A percentile compares a stretch with the other conserved stretches of the same genome.
Conservation (phyloP, 2,113 vertebrate species). For the Embiotoca jacksoni region DNA sequence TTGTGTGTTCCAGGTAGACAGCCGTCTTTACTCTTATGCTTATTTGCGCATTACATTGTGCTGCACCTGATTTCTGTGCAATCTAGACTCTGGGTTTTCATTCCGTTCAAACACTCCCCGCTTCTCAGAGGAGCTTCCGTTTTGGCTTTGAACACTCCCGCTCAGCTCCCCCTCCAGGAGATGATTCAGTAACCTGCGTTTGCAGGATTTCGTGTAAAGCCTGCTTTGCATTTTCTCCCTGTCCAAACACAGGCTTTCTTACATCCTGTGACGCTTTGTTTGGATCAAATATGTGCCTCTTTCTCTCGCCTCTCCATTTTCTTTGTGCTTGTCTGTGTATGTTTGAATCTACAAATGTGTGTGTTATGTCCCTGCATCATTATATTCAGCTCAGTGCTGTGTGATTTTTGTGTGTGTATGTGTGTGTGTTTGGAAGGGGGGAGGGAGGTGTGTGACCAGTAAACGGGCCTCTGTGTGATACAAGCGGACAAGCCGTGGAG, state of each 20-base stretch:
- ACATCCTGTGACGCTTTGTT: slow-evolving; percentile 21
- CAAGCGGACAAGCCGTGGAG: slow-evolving; percentile 56
- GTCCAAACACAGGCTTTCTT: slow-evolving; percentile 33
- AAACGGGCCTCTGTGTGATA: slow-evolving; percentile 56
- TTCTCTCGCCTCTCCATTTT: not conserved
- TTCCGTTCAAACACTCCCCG: slow-evolving; percentile 40
- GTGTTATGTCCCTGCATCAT: slow-evolving; percentile 19
- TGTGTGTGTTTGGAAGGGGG: too few species aligned
- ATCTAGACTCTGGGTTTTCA: slow-evolving; percentile 12
- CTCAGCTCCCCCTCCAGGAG: slow-evolving; percentile 41
- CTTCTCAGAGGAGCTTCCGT: slow-evolving; percentile 26
- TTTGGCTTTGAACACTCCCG: slow-evolving; percentile 19
- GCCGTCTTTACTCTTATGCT: not conserved
- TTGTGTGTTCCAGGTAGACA: not conserved
- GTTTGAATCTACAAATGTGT: slow-evolving; percentile 31
- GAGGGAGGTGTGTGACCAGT: slow-evolving; percentile 30
- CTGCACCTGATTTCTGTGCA: slow-evolving; percentile 1
- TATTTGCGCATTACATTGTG: slow-evolving; percentile 19
- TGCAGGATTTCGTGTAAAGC: slow-evolving; percentile 45
- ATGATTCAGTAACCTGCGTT: slow-evolving; percentile 36
- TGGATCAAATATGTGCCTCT: slow-evolving; percentile 36
- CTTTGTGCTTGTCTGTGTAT: slow-evolving; percentile 27
- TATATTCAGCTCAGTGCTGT: slow-evolving; percentile 16
- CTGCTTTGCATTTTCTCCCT: slow-evolving; percentile 60
- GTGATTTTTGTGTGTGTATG: not conserved